Evolutionary conservation across 2,797 vertebrate species (phyloP).

Genomic region (Microchirus variegatus): DNA sequence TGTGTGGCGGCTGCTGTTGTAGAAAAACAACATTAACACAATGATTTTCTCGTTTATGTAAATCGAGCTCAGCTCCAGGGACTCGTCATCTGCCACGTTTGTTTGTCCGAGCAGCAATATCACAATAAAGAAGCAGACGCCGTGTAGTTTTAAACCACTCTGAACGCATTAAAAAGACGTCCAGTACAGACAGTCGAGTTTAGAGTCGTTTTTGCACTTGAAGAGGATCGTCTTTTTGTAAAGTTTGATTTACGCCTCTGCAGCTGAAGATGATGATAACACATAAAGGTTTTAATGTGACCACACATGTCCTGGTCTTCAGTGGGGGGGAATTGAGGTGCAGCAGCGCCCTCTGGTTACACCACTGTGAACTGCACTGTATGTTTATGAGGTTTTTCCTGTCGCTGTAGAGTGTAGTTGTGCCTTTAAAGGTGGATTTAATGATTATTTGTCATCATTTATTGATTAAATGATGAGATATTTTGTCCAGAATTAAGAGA

Average conservation of each 20-base stretch:
- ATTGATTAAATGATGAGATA: no score
- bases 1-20: constrained; percentile 59
- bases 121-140: constrained; percentile 41
- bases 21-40: constrained; percentile 59
- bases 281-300: constrained; percentile 70
- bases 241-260: constrained; percentile 77
- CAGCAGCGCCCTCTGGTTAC: constrained; percentile 65
- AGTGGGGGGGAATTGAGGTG: constrained; percentile 25
- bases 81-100: constrained; percentile 45
- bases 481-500: no score
- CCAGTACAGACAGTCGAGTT: constrained; percentile 60
- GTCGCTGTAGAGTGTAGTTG: no score
- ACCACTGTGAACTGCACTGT: constrained; percentile 47
- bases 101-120: constrained; percentile 47
- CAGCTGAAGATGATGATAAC: constrained; percentile 58
- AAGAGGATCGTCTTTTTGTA: constrained; percentile 85
- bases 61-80: constrained; percentile 54
- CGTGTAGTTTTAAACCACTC: constrained; percentile 55
- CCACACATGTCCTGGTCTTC: constrained; percentile 44
- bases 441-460: no score
- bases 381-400: neutral
- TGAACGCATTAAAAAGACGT: constrained; percentile 52
- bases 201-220: constrained; percentile 76
- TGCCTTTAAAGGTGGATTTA: no score
- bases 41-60: constrained; percentile 59